Base-by-base conservation (phyloP, 2,797 vertebrate species). In the Anguilla anguilla region DNA sequence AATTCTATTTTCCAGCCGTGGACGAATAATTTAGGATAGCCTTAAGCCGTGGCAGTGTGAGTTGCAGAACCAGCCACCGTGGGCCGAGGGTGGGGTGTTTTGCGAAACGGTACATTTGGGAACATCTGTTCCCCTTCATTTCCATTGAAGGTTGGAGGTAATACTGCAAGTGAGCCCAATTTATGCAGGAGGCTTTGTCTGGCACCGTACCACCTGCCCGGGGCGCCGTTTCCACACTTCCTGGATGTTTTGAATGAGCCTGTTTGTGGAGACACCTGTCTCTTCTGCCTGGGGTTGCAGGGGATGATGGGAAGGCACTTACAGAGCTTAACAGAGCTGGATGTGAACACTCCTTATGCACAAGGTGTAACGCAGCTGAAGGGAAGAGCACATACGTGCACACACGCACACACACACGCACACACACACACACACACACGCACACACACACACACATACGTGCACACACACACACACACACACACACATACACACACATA, bases 391-490 rank as follows among this genome's bases (percentile, higher is more conserved):
- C n/a, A 43, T n/a, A 5, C 28, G 31, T 25, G 31, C 53, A 64
- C 57, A 85, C 13, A 85, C 84, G 85, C 31, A 74, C 31, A 35
- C 69, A 39, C 69, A 74, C 13, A 31, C 9, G 2, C 31, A 7
- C 11, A 15, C 31, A 74, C 3, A n/a, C 64, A 28, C 64, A 28
- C 64, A 67, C 64, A 67, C 64, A 69, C 64, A 69, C 64, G 28
- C 64, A 28, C 46, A 83, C 82, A 57, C 3, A 57, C 83, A 84
- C 22, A 84, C 53, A 59, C 81, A 83, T 9, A n/a, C 81, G 51
- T 81, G 83, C 83, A 57, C 83, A 84, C 83, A 59, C 83, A 61
- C 7, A 85, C 53, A 61, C 83, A 61, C 83, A 85, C 55, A 61
- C 9, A 85, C n/a, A n/a, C 6, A 83, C n/a, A 43, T n/a, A 5